phyloP scores from a whole-genome alignment of 2,113 vertebrate species.

The Mesembrinibis cayennensis region DNA sequence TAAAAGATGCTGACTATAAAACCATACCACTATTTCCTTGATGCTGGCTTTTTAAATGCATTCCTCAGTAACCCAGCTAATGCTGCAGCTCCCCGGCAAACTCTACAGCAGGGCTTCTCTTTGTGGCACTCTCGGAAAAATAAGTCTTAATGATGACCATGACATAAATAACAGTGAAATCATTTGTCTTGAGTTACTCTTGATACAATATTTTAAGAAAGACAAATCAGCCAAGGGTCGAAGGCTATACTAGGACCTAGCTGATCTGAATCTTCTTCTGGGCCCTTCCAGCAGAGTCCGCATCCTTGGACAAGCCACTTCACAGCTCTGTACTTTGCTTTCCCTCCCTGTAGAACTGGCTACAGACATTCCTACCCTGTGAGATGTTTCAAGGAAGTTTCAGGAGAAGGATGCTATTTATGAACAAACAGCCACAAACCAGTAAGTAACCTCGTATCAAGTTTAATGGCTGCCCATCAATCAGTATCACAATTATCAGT shows the following conservation, averaged over 20 bases:
- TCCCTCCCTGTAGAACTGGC: background rate
- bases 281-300: background rate
- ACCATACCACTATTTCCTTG: background rate
- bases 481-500: background rate
- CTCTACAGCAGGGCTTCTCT: background rate
- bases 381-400: background rate
- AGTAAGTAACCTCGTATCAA: background rate
- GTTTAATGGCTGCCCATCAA: background rate
- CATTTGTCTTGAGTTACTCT: background rate
- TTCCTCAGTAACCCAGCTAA: background rate
- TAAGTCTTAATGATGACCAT: background rate
- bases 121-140: background rate
- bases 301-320: background rate
- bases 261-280: background rate
- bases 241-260: background rate
- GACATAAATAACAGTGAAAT: background rate
- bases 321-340: background rate
- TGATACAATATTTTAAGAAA: background rate
- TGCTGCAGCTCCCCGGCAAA: background rate
- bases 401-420: background rate
- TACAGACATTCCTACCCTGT: background rate
- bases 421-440: background rate
- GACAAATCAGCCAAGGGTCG: rapidly evolving
- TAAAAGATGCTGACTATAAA: background rate
- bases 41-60: background rate